These are phyloP conservation scores for Oithona nana DNA, from an alignment of 2,888 invertebrate species.

Conservation along the genomic window DNA sequence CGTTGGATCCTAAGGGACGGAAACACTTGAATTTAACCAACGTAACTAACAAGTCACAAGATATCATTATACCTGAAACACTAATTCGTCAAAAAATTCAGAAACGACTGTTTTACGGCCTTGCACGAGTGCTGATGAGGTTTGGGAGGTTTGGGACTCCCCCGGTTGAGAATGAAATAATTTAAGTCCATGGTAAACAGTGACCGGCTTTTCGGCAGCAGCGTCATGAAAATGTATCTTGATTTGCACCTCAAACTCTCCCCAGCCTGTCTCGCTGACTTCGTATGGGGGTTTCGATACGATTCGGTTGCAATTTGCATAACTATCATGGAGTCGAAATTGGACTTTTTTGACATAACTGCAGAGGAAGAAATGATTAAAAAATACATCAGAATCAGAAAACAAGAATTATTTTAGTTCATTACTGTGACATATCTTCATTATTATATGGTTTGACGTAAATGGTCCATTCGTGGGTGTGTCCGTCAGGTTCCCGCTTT, in stretches of 20 bases:
- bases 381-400: no score
- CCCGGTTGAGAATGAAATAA: constrained; percentile 54
- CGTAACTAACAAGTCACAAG: neutral
- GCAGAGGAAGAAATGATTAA: no score
- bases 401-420: no score
- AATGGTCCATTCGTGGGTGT: constrained; percentile 97
- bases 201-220: constrained; percentile 69
- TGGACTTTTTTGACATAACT: constrained; percentile 83
- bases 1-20: neutral
- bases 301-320: constrained; percentile 78
- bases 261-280: constrained; percentile 95
- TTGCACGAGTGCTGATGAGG: constrained; percentile 19
- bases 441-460: constrained; percentile 72
- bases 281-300: constrained; percentile 90
- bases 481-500: constrained; percentile 89
- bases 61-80: constrained; percentile 42
- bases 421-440: constrained; percentile 87
- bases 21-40: neutral
- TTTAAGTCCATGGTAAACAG: constrained; percentile 82
- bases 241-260: constrained; percentile 95
- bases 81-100: constrained; percentile 88
- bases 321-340: constrained; percentile 94
- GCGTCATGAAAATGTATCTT: constrained; percentile 94
- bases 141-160: constrained; percentile 25
- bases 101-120: constrained; percentile 54